A percentile compares a stretch with the other conserved stretches of the same genome.
Evolutionary conservation across 2,888 invertebrate species (phyloP).

Genomic region (Callyntrura sp.): DNA sequence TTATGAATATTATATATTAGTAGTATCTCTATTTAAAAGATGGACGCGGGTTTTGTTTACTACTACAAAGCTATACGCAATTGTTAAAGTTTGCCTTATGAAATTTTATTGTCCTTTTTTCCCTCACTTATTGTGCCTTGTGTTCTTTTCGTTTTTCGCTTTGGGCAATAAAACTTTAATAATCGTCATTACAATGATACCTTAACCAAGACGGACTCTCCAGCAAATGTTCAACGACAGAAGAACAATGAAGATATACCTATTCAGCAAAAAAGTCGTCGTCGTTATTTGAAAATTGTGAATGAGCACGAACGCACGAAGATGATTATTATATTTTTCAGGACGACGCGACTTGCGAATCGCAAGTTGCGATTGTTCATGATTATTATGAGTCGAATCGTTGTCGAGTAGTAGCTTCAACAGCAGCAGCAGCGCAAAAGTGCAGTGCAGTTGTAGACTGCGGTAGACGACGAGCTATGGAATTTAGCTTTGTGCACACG

Average conservation of each 20-base stretch:
- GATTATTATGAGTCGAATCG: too few species aligned
- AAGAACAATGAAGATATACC: background rate
- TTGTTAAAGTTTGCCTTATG: background rate
- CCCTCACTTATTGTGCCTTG: background rate
- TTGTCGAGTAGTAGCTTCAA: too few species aligned
- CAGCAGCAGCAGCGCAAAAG: too few species aligned
- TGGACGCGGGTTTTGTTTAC: background rate
- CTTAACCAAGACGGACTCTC: background rate
- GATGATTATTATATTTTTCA: background rate
- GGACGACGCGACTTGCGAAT: too few species aligned
- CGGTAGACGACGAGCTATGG: too few species aligned
- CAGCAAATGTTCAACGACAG: background rate
- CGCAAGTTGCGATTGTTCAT: too few species aligned
- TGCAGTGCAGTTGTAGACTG: too few species aligned
- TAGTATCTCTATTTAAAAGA: background rate
- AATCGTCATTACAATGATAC: background rate
- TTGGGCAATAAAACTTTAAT: conserved; percentile 19
- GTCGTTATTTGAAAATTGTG: background rate
- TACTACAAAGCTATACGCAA: background rate
- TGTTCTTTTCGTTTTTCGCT: conserved; percentile 9
- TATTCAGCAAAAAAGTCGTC: background rate
- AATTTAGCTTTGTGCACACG: too few species aligned
- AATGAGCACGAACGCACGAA: conserved; percentile 20
- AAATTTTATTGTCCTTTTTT: background rate
- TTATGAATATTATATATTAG: too few species aligned